Evolutionary conservation across 2,888 invertebrate genomes (phyloP).

Genomic region (Dromius quadrimaculatus): DNA sequence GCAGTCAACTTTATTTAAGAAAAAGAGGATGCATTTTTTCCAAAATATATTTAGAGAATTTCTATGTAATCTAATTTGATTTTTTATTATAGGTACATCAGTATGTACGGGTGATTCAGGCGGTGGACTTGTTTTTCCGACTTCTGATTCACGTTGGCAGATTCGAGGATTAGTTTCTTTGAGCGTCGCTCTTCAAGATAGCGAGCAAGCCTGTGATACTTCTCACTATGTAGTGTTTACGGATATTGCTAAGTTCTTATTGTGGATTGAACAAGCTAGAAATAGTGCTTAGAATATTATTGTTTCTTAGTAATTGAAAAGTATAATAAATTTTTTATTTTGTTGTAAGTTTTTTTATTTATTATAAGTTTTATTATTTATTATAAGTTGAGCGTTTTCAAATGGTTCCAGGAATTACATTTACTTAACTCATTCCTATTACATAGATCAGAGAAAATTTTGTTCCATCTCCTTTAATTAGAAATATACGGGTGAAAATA

Average conservation of each 20-base stretch:
- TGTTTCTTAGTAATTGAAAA: no score
- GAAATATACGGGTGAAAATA: no score
- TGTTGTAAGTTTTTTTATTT: no score
- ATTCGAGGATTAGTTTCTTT: slow-evolving; percentile 10
- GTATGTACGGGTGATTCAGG: slow-evolving; percentile 33
- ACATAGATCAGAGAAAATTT: no score
- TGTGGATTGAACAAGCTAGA: slow-evolving; percentile 4
- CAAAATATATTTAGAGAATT: not conserved
- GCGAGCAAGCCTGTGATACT: not conserved
- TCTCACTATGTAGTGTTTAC: slow-evolving; percentile 28
- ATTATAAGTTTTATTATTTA: no score
- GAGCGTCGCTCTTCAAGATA: slow-evolving; percentile 5
- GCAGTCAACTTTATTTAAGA: not conserved
- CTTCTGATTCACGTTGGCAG: slow-evolving; percentile 1
- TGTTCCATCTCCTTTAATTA: no score
- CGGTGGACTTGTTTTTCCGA: slow-evolving; percentile 16
- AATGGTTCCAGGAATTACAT: no score
- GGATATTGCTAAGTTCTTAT: slow-evolving; percentile 21
- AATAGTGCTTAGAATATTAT: no score
- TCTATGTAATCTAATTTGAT: not conserved
- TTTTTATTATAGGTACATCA: slow-evolving; percentile 22
- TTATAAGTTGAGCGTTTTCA: no score
- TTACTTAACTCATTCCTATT: no score
- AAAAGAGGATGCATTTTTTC: not conserved
- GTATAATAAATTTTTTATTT: no score